phyloP scores from a whole-genome alignment of 2,888 invertebrate genomes.

The Drosophila greeni region DNA sequence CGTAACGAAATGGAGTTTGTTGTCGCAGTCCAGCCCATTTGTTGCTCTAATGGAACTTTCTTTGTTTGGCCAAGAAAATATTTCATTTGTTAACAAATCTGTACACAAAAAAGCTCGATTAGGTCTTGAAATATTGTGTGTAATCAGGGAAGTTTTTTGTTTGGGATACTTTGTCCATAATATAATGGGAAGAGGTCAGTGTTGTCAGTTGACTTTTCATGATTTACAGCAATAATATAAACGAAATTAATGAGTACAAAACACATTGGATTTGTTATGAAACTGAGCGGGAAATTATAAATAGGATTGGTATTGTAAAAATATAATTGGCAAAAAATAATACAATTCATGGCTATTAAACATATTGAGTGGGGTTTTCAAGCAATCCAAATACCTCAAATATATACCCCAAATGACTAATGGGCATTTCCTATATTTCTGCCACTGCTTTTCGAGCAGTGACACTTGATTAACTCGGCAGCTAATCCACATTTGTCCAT shows the following conservation, averaged over 20 bases:
- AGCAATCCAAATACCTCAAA: background rate
- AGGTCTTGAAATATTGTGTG: background rate
- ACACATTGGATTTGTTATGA: background rate
- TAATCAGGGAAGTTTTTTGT: background rate
- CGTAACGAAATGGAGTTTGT: slow-evolving; percentile 47
- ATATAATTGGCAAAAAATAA: background rate
- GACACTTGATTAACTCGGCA: slow-evolving; percentile 22
- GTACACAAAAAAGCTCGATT: slow-evolving; percentile 12
- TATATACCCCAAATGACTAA: slow-evolving; percentile 45
- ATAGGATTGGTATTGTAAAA: background rate
- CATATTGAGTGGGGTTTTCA: too few species aligned
- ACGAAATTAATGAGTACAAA: background rate
- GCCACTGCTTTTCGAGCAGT: slow-evolving; percentile 33
- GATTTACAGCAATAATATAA: background rate
- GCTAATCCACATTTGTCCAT: slow-evolving; percentile 43
- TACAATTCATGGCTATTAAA: background rate
- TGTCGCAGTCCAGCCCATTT: slow-evolving; percentile 33
- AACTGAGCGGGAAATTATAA: background rate
- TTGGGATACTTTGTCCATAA: background rate
- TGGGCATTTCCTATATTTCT: slow-evolving; percentile 18
- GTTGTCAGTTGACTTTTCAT: background rate
- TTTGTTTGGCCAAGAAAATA: slow-evolving; percentile 40
- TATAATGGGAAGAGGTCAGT: background rate
- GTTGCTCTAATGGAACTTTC: slow-evolving; percentile 48
- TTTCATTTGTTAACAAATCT: slow-evolving; percentile 11